Conservation (phyloP, 2,113 vertebrate genomes). For the Hystrix cristata region DNA sequence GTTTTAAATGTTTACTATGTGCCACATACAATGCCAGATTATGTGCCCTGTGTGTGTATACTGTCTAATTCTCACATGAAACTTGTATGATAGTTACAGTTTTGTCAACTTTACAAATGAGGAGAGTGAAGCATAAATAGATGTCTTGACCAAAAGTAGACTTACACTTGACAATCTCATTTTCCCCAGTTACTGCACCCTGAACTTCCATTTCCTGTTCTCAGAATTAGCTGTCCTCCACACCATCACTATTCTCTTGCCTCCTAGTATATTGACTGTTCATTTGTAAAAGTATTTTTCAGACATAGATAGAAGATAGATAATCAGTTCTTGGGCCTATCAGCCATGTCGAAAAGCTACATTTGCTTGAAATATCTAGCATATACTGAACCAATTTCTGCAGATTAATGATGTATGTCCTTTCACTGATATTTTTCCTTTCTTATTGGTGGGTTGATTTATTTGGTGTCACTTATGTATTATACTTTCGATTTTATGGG, state of each 20-base stretch:
- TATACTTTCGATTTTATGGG: background rate
- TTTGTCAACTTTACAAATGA: background rate
- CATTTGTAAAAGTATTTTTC: background rate
- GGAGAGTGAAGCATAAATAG: background rate
- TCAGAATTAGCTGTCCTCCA: background rate
- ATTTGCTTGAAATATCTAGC: background rate
- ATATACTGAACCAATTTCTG: background rate
- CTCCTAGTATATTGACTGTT: background rate
- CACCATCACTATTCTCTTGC: background rate
- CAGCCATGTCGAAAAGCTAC: background rate
- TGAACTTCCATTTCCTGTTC: background rate
- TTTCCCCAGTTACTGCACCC: background rate
- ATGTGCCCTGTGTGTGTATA: background rate
- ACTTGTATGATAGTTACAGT: background rate
- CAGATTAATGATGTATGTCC: background rate
- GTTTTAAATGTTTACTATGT: background rate
- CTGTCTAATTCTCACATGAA: background rate
- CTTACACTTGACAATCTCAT: background rate
- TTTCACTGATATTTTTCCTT: background rate
- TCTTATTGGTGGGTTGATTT: background rate
- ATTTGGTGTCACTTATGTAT: background rate
- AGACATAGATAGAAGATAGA: background rate
- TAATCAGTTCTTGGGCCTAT: background rate
- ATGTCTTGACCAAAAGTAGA: background rate
- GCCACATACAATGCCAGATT: background rate